These are phyloP conservation scores for Periophthalmodon schlosseri DNA, from an alignment of 2,113 vertebrate genomes.

Conservation along the genomic window DNA sequence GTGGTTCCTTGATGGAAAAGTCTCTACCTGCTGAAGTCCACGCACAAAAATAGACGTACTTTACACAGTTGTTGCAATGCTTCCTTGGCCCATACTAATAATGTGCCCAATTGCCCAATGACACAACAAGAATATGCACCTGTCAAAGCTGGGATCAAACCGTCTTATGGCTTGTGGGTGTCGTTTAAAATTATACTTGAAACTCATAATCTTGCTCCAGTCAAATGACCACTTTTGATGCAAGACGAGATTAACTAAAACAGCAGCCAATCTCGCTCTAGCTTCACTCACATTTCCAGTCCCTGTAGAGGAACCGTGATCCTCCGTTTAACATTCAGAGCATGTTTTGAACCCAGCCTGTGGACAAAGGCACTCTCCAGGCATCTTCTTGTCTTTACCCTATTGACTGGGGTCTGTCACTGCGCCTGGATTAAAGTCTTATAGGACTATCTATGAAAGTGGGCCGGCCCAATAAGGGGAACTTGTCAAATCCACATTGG, in stretches of 20 bases:
- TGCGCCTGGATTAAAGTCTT: conserved; percentile 81
- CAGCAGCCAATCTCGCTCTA: neutral
- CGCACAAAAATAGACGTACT: too few relatives aligned
- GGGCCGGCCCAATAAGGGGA: conserved; percentile 48
- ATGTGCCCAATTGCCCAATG: neutral
- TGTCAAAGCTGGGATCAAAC: neutral
- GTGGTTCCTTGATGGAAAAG: too few relatives aligned
- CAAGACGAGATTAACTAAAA: neutral
- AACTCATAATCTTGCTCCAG: neutral
- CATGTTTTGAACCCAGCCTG: conserved; percentile 61
- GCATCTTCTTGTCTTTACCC: conserved; percentile 74
- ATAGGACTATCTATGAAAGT: conserved; percentile 77
- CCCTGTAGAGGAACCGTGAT: conserved; percentile 55
- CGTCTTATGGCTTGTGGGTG: too few relatives aligned
- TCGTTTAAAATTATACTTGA: too few relatives aligned
- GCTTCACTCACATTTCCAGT: conserved; percentile 32
- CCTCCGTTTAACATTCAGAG: conserved; percentile 70
- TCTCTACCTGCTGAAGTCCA: too few relatives aligned
- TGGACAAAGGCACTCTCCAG: conserved; percentile 65
- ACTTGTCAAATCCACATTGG: conserved; percentile 75
- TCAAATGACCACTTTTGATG: neutral
- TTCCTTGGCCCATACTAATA: neutral
- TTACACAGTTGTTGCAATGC: too few relatives aligned
- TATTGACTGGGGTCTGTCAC: conserved; percentile 81
- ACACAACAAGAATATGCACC: neutral